These are phyloP conservation scores for Macaca fascicularis DNA, from an alignment of 2,113 vertebrate species.

Conservation along the genomic window T2T-MFA8v1.1 NC_088387.1:87046001-87046500, in stretches of 20 bases:
- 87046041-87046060: background rate
- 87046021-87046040: background rate
- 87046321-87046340: background rate
- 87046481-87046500: background rate
- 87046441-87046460: background rate
- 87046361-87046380: background rate
- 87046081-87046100: background rate
- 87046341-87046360: background rate
- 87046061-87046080: background rate
- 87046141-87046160: background rate
- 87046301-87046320: background rate
- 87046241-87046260: conserved; percentile 13
- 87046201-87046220: conserved; percentile 6
- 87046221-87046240: background rate
- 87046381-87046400: background rate
- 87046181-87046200: background rate
- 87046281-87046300: background rate
- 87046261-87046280: background rate
- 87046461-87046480: background rate
- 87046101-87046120: background rate
- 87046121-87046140: background rate
- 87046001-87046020: background rate
- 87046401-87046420: background rate
- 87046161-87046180: background rate
- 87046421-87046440: background rate